A percentile compares a stretch with the other conserved stretches of the same genome.
Conservation (phyloP, 2,113 vertebrate species). For the Vidua macroura region DNA sequence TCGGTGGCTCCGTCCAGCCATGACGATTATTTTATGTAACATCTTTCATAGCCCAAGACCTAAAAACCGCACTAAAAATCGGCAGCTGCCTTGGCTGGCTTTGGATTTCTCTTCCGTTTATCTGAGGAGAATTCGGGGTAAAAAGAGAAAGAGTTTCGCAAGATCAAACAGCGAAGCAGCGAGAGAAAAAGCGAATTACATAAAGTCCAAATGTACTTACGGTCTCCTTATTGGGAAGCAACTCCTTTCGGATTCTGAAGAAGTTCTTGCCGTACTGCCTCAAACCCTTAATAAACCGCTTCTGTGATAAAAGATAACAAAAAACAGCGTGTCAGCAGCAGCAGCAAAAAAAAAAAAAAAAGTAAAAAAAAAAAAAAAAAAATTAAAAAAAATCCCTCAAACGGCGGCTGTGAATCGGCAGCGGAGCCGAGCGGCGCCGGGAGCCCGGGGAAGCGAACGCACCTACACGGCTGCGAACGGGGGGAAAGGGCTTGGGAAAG, state of each 20-base stretch:
- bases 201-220: conserved; percentile 64
- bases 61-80: not conserved
- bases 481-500: not conserved
- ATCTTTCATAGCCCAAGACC: not conserved
- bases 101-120: not conserved
- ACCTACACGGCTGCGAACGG: not conserved
- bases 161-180: conserved; percentile 40
- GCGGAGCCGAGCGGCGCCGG: not conserved
- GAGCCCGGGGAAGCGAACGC: not conserved
- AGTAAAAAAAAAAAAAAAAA: not conserved
- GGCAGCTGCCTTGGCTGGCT: not conserved
- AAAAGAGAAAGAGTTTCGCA: conserved; percentile 49
- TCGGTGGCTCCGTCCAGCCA: not conserved
- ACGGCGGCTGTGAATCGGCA: conserved; percentile 40
- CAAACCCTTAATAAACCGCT: conserved; percentile 97
- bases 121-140: not conserved
- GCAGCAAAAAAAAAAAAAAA: not conserved
- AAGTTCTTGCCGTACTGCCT: conserved; percentile 99
- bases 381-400: not conserved
- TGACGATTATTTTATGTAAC: conserved; percentile 27
- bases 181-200: conserved; percentile 59
- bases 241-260: conserved; percentile 96
- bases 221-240: conserved; percentile 67
- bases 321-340: conserved; percentile 65
- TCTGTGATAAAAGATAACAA: conserved; percentile 75